Evolutionary conservation across 1,140 invertebrate species (phyloP), one percentile per base, ranked within the genome.

Genomic region (Drosophila burlai): DNA sequence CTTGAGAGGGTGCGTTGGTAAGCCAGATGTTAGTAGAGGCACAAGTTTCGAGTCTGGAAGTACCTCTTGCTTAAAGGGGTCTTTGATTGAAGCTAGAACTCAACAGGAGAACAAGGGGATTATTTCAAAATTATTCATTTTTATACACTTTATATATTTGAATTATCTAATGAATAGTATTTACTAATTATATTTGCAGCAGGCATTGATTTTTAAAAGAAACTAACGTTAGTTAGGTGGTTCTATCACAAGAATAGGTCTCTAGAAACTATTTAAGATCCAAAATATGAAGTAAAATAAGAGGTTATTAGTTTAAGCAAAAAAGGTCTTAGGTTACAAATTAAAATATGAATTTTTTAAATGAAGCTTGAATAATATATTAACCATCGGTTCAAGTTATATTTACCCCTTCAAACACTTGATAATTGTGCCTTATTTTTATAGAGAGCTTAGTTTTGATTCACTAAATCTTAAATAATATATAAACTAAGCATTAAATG

Each of bases 11-110:
- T 36, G 16, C 38, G 2, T 13, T 26, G 43, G 58, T 15, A 13
- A 40, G 36, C 21, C 54, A 57, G 54, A 57, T 57, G 54, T 16
- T 40, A n/a, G 34, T 4, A 29, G 11, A 18, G 49, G 40, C 11
- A 40, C 58, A 71, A 69, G 54, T 18, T 24, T 24, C 8, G 34
- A 55, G 24, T 26, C 54, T 0, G 7, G 1, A 24, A 57, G 24
- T 57, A 57, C 8, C 18, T 38, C 34, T 24, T 55, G 49, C 9
- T 36, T 11, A 2, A 34, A 52, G 49, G 47, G 49, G 47, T 31
- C 26, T 2, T 11, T 52, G 29, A 34, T 18, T 18, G 0, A 15
- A 34, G 50, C 4, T 40, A 16, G 9, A 55, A 11, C 6, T 38
- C 4, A 24, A 24, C 8, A 38, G 9, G 34, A 26, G 2, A 11